phyloP scores from a whole-genome alignment of 2,113 vertebrate genomes.

The Leptosomus discolor region DNA sequence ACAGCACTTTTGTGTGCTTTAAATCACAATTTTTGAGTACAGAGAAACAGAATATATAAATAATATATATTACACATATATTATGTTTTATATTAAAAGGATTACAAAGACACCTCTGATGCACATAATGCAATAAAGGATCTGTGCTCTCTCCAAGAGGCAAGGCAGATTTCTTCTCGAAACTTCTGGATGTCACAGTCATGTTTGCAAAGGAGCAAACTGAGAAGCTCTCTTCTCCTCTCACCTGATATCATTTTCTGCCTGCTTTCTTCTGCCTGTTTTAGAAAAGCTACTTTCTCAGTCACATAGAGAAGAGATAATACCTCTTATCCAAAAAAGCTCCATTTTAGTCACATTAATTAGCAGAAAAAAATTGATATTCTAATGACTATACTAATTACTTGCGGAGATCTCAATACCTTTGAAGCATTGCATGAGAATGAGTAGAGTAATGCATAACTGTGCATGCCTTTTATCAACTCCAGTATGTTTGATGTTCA shows the following conservation, averaged over 20 bases:
- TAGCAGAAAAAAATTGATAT: not conserved
- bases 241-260: not conserved
- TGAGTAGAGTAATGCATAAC: not conserved
- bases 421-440: conserved; percentile 19
- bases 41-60: not conserved
- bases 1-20: not conserved
- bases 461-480: not conserved
- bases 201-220: not conserved
- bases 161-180: not conserved
- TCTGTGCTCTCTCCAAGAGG: not conserved
- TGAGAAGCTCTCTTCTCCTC: not conserved
- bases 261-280: not conserved
- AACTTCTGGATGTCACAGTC: not conserved
- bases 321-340: not conserved
- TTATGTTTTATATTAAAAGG: not conserved
- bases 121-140: not conserved
- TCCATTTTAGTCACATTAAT: conserved; percentile 22
- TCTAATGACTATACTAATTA: conserved; percentile 8
- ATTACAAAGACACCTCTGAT: not conserved
- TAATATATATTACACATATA: not conserved
- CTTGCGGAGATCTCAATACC: not conserved
- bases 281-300: not conserved
- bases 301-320: not conserved
- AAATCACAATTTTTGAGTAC: not conserved
- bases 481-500: not conserved